Evolutionary conservation across 2,888 invertebrate genomes (phyloP).

Genomic region (Barypeithes pellucidus): DNA sequence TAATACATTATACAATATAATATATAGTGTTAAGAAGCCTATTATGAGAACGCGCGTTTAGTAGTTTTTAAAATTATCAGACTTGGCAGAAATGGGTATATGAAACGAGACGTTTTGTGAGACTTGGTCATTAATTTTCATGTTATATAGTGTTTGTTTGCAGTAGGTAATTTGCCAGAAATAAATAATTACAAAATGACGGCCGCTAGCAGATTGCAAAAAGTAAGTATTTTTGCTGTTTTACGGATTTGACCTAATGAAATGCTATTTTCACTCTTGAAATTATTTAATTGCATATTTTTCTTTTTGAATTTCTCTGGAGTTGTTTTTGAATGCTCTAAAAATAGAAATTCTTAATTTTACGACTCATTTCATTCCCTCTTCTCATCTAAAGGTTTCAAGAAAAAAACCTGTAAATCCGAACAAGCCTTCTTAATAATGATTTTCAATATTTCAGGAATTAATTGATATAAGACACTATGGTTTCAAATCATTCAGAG

Average conservation of each 20-base stretch:
- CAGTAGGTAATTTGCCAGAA: constrained; percentile 54
- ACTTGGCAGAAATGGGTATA: too few species aligned
- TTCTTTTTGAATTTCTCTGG: constrained; percentile 2
- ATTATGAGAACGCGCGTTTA: too few species aligned
- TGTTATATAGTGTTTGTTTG: constrained; percentile 1
- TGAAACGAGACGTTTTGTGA: too few species aligned
- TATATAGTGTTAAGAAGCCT: too few species aligned
- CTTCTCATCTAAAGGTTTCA: neutral
- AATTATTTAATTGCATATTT: neutral
- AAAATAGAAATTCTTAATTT: constrained; percentile 25
- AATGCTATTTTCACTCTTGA: neutral
- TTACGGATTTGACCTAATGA: constrained; percentile 24
- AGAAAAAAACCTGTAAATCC: neutral
- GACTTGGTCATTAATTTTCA: too few species aligned
- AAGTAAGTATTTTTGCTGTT: constrained; percentile 73
- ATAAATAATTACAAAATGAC: constrained; percentile 80
- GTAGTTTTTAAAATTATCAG: too few species aligned
- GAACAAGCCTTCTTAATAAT: neutral
- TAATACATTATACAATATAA: too few species aligned
- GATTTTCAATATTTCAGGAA: constrained; percentile 78
- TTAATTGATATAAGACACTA: constrained; percentile 91
- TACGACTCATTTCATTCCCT: constrained; percentile 8
- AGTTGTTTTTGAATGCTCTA: constrained; percentile 14
- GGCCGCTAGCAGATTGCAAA: constrained; percentile 86
- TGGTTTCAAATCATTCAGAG: constrained; percentile 90